Base-by-base conservation (phyloP, 2,888 invertebrate genomes). In the Cryptophagus acutangulus region DNA sequence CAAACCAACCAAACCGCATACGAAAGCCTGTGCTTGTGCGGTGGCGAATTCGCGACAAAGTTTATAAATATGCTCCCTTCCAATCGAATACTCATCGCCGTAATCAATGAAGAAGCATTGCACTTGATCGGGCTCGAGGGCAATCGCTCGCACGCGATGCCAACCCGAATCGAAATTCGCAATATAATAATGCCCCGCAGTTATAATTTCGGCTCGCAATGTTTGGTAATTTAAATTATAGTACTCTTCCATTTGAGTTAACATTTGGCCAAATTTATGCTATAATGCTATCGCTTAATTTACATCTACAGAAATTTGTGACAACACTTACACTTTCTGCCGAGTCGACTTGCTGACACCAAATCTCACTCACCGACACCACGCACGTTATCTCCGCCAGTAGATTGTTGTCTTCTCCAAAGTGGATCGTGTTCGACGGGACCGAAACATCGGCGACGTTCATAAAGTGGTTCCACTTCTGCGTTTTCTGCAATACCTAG, bases 51-150 rank as follows among this genome's bases (percentile, higher is more conserved):
- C 74, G 1, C 77, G 72, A 43, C 79, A 77, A 35, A 84, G 72
- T 16, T 75, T 72, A 51, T 74, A 78, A 16, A 89, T 71, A 43
- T 75, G 71, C 16, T 71, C 62, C 8, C 74, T 66, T 2, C 69
- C 53, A 15, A 83, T 74, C 10, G 66, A 62, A 33, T 79, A 80
- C 45, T 79, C 81, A 50, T 84, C 85, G 0, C 88, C 88, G 49
- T 77, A 79, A 65, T 89, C 89, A 6, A 88, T 81, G 46, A 86
- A 79, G 52, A 82, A 83, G 37, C 83, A 82, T 26, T 55, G 52
- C 4, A 65, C 57, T 5, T 52, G 48, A 5, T 52, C 65, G 4
- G 54, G 55, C 0, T 46, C 40, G 1, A 54, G 41, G n/a, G 50
- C 66, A 26, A 70, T 47, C 3, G 71, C 70, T 15, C 69, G 58